Conservation (phyloP, 2,888 invertebrate species). For the Spodoptera exigua region DNA sequence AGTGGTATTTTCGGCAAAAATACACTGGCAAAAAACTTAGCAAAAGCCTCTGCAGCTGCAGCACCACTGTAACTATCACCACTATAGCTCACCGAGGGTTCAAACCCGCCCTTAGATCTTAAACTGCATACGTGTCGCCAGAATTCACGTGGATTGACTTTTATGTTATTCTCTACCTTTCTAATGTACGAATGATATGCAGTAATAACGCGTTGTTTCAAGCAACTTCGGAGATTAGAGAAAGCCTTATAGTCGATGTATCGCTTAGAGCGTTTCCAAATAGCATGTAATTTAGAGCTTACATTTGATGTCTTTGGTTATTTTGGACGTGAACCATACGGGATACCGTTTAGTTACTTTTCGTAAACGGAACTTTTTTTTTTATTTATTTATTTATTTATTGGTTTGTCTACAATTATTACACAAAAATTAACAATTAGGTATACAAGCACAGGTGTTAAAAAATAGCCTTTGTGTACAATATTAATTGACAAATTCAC, state of each 20-base stretch:
- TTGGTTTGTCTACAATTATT: too few species aligned
- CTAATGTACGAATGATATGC: background rate
- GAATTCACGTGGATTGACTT: constrained; percentile 6
- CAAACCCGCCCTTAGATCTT: constrained; percentile 13
- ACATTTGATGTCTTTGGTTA: background rate
- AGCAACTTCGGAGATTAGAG: constrained; percentile 3
- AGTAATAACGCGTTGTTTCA: background rate
- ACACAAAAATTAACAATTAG: too few species aligned
- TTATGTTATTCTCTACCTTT: background rate
- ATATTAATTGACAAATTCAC: too few species aligned
- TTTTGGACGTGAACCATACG: constrained; percentile 5
- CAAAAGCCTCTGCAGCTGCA: constrained; percentile 5
- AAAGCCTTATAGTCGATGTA: background rate
- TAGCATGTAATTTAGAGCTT: constrained; percentile 1
- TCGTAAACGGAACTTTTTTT: background rate
- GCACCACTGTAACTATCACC: background rate
- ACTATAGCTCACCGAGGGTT: constrained; percentile 1
- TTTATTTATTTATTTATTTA: too few species aligned
- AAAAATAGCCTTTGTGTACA: too few species aligned
- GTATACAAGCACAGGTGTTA: too few species aligned
- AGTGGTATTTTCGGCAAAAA: constrained; percentile 1
- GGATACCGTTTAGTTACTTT: background rate
- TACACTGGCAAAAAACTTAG: constrained; percentile 6
- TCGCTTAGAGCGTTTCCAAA: background rate
- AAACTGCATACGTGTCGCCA: constrained; percentile 8